Base-by-base conservation (phyloP, 53 echinoderm and acorn worm species). In the Echinometra lucunter region DNA sequence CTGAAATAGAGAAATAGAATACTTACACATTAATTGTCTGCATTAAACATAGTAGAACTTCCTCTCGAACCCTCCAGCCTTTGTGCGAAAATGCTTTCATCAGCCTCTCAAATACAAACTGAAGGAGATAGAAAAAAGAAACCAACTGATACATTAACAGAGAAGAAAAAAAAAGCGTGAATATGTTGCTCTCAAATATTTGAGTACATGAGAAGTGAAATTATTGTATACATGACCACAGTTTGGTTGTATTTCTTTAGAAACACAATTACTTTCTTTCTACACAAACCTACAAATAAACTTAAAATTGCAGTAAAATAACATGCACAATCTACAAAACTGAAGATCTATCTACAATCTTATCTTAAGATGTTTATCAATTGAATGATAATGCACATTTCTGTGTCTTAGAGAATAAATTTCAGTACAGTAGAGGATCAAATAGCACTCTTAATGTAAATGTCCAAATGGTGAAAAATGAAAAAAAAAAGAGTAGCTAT, bases 11-110 rank as follows among this genome's bases (percentile, higher is more conserved):
- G 6, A 30, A 66, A n/a, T 2, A 66, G 49, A 58, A 67, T 96
- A 98, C 99, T 98, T 96, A 98, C 99, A 97, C 95, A 96, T 98
- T 98, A 66, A 98, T 97, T n/a, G 99, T 97, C 96, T 98, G 97
- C 89, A 97, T 97, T 4, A 98, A 93, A 94, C 99, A 98, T 30
- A 98, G 93, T 37, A 98, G 95, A 37, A 98, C 96, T 95, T 98
- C 99, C 82, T 98, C 99, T 70, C 99, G 94, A n/a, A 98, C 99
- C 67, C 99, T 95, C 97, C 97, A 98, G 38, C 97, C 97, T 93
- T 98, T 98, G 75, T 98, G 99, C 70, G 97, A 96, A 89, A 98
- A 98, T 38, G 95, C 99, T 89, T 97, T 97, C 99, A 98, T 98
- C 91, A 98, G 89, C 93, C 97, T 97, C 94, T 98, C 99, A 96